Conservation (phyloP, 2,888 invertebrate genomes). For the Copidosoma aretas region DNA sequence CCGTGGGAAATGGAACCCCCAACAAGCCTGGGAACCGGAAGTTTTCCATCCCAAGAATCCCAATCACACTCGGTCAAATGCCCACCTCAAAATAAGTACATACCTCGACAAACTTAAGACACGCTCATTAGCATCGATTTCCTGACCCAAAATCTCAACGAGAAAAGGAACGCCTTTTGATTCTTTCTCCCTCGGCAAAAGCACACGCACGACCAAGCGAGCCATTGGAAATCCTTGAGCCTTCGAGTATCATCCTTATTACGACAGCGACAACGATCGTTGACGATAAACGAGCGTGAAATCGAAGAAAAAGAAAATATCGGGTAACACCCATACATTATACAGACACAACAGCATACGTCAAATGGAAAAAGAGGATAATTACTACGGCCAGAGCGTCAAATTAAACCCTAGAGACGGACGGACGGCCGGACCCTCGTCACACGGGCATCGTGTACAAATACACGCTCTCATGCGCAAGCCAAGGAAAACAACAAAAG, state of each 20-base stretch:
- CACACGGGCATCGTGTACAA: background rate
- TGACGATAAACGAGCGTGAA: constrained; percentile 3
- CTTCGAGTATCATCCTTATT: constrained; percentile 16
- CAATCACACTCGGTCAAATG: too few relatives aligned
- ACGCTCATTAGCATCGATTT: too few relatives aligned
- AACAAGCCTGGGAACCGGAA: too few relatives aligned
- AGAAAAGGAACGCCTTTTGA: too few relatives aligned
- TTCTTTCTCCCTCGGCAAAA: too few relatives aligned
- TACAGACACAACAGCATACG: background rate
- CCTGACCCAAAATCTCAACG: too few relatives aligned
- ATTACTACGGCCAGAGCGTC: constrained; percentile 22
- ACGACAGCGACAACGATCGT: constrained; percentile 25
- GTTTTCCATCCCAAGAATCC: too few relatives aligned
- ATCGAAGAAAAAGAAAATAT: constrained; percentile 7
- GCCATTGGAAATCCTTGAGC: background rate
- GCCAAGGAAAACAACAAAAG: too few relatives aligned
- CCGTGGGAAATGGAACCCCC: too few relatives aligned
- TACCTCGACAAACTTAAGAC: too few relatives aligned
- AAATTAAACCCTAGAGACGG: constrained; percentile 31
- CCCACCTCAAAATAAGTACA: too few relatives aligned
- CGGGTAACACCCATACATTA: background rate
- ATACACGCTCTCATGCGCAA: constrained; percentile 14
- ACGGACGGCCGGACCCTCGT: constrained; percentile 9
- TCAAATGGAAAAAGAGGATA: background rate
- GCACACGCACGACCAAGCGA: background rate